phyloP scores from a whole-genome alignment of 2,113 vertebrate species.

The Lichenostomus cassidix region DNA sequence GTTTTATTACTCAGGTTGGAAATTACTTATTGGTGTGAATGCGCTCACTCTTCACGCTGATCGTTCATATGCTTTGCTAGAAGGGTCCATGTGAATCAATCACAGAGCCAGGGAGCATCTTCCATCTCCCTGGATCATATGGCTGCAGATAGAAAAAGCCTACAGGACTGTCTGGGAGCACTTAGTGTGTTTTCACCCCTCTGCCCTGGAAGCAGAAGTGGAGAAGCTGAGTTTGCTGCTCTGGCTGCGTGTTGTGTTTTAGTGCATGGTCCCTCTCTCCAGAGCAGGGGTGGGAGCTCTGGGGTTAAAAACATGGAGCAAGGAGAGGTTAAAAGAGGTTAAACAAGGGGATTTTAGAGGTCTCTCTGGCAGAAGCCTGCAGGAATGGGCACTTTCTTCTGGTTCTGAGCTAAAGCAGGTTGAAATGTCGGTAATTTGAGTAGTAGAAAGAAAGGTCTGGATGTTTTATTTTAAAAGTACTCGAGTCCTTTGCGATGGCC shows the following conservation, averaged over 20 bases:
- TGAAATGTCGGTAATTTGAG: neutral
- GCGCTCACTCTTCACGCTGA: neutral
- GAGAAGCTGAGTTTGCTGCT: neutral
- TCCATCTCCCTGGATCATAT: neutral
- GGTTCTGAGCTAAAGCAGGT: neutral
- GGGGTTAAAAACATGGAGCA: neutral
- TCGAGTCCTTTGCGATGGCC: neutral
- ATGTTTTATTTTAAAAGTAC: neutral
- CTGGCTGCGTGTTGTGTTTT: rapidly evolving
- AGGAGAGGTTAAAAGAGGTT: neutral
- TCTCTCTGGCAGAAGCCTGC: neutral
- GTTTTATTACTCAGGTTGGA: neutral
- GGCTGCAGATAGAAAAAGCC: neutral
- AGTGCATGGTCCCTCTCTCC: neutral
- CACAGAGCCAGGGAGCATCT: neutral
- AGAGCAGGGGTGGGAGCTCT: neutral
- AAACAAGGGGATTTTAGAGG: neutral
- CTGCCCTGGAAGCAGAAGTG: neutral
- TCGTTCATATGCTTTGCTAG: neutral
- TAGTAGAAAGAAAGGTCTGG: neutral
- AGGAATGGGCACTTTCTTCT: neutral
- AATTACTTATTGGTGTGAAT: neutral
- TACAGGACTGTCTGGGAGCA: rapidly evolving
- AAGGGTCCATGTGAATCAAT: neutral
- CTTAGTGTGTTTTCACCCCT: neutral